These are phyloP conservation scores for Bemisia tabaci DNA, from an alignment of 1,140 invertebrate genomes.

Conservation along the genomic window DNA sequence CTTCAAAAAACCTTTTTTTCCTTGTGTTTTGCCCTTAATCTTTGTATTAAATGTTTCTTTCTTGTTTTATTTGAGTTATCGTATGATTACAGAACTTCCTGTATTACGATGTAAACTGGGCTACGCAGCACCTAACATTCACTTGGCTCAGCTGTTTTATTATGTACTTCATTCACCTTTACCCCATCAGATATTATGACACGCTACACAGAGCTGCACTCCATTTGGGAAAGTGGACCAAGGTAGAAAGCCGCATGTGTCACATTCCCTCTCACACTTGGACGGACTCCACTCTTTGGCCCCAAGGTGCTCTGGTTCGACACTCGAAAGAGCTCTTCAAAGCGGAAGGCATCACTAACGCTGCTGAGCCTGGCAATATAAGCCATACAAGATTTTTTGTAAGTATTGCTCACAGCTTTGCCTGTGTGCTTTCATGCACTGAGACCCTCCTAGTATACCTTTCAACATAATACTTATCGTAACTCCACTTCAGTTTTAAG, in stretches of 20 bases:
- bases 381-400: slow-evolving; percentile 75
- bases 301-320: slow-evolving; percentile 62
- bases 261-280: slow-evolving; percentile 51
- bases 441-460: no score
- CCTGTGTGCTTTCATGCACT: no score
- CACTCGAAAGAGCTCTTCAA: slow-evolving; percentile 65
- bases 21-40: slow-evolving; percentile 9
- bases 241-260: slow-evolving; percentile 44
- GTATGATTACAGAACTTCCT: slow-evolving; percentile 46
- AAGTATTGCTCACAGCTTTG: slow-evolving; percentile 39
- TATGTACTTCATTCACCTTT: slow-evolving; percentile 63
- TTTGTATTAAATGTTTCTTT: slow-evolving; percentile 14
- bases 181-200: slow-evolving; percentile 65
- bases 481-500: no score
- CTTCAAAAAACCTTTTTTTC: neutral
- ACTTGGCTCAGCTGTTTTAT: slow-evolving; percentile 71
- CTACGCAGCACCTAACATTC: slow-evolving; percentile 64
- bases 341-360: slow-evolving; percentile 52
- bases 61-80: slow-evolving; percentile 13
- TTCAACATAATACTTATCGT: no score
- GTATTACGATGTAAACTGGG: slow-evolving; percentile 73
- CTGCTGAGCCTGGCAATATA: slow-evolving; percentile 67
- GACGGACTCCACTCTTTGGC: slow-evolving; percentile 59
- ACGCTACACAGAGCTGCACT: slow-evolving; percentile 73
- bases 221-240: slow-evolving; percentile 77